Percentiles rank a stretch among this genome's conserved stretches.
phyloP scores from a whole-genome alignment of 1,140 invertebrate genomes.

The Diorhabda carinulata region DNA sequence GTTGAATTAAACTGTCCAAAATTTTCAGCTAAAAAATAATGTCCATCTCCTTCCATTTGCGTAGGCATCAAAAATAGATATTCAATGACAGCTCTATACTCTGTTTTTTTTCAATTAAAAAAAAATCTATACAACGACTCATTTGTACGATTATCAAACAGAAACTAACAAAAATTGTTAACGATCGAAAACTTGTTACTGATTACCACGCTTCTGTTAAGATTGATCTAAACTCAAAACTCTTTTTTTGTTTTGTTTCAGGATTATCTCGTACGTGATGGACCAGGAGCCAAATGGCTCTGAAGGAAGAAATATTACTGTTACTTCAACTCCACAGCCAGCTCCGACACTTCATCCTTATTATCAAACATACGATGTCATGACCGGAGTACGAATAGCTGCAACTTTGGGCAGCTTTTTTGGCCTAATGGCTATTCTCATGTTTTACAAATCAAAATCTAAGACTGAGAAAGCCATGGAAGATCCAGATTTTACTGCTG shows the following conservation, averaged over 20 bases:
- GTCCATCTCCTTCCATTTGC: too few relatives aligned
- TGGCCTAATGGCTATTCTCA: conserved; percentile 78
- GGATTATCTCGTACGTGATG: conserved; percentile 37
- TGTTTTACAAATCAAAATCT: conserved; percentile 81
- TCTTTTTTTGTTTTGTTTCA: conserved; percentile 16
- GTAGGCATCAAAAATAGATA: too few relatives aligned
- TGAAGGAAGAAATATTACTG: conserved; percentile 31
- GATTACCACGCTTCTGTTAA: too few relatives aligned
- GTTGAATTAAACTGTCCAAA: too few relatives aligned
- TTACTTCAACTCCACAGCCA: conserved; percentile 52
- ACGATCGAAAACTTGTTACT: too few relatives aligned
- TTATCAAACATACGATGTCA: conserved; percentile 85
- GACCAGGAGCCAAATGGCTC: conserved; percentile 37
- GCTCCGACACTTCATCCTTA: conserved; percentile 47
- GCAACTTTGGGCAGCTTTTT: conserved; percentile 85
- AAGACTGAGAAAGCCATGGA: conserved; percentile 66
- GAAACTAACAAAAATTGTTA: too few relatives aligned
- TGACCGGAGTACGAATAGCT: conserved; percentile 85
- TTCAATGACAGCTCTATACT: too few relatives aligned
- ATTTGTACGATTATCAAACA: too few relatives aligned
- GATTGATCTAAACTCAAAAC: too few relatives aligned
- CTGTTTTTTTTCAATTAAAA: too few relatives aligned
- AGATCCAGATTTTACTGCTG: conserved; percentile 62
- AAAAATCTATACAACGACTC: too few relatives aligned
- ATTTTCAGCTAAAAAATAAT: too few relatives aligned